Base-by-base conservation (phyloP, 2,888 invertebrate species). In the Ophonus ardosiacus region DNA sequence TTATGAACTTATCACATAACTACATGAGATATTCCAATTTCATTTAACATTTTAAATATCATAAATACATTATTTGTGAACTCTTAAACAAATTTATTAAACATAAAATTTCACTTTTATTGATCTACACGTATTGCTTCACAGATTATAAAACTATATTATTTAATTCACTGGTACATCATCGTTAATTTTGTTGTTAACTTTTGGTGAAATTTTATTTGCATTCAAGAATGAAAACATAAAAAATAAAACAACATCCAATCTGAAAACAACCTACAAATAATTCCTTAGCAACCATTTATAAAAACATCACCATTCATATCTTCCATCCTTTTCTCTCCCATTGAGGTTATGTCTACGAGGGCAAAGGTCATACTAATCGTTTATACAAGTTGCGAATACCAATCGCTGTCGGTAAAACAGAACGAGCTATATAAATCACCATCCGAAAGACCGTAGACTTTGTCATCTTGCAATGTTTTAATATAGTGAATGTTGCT, bases 301-400 rank as follows among this genome's bases (percentile, higher is more conserved):
- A 74, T 43, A 74, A 74, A 74, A 74, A 74, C 71, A 74, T 74
- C 71, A 40, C 43, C 71, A 74, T 74, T 74, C 71, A 17, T 17
- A 68, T 68, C 68, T 38, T n/a, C 68, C 68, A 38, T 38, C 68
- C 13, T 51, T 51, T 8, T 43, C 43, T 40, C 13, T 17, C 18
- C 43, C 40, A 74, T 74, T 43, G 71, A 40, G 71, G 18, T 24
- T 13, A 10, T 65, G 18, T 81, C 81, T 80, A 17, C 80, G n/a
- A 51, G 81, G 63, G 43, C 63, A 81, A 65, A 68, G 81, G 81
- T 81, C 43, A 81, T 13, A 10, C 81, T 81, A 81, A 81, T 81
- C 81, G 81, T 31, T 65, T 81, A n/a, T n/a, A 51, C 65, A 24
- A 38, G 40, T 68, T 24, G 65, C 43, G 81, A 81, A 81, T 81